phyloP scores from a whole-genome alignment of 1,140 invertebrate species.

The Achatina immaculata region DNA sequence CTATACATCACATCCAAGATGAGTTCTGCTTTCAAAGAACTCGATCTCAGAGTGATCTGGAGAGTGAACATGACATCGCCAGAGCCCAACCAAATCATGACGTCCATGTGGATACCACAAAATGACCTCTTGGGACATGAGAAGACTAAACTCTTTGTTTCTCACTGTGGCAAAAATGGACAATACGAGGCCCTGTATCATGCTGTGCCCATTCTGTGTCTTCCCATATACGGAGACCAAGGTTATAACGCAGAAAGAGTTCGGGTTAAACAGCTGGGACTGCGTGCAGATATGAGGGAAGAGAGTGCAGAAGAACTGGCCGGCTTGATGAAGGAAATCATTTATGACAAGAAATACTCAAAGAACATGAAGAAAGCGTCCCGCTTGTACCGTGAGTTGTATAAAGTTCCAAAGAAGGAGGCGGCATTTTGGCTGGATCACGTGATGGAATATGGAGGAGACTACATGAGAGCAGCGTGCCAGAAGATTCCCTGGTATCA shows the following conservation, averaged over 20 bases:
- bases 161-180: constrained; percentile 57
- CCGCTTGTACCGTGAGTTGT: background rate
- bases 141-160: constrained; percentile 50
- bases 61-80: constrained; percentile 16
- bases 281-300: constrained; percentile 29
- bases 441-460: constrained; percentile 55
- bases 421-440: constrained; percentile 36
- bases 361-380: constrained; percentile 13
- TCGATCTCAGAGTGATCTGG: constrained; percentile 33
- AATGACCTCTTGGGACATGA: constrained; percentile 41
- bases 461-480: constrained; percentile 50
- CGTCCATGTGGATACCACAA: constrained; percentile 41
- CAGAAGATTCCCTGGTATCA: background rate
- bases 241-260: constrained; percentile 42
- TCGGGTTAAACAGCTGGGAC: constrained; percentile 33
- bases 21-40: constrained; percentile 27
- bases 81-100: constrained; percentile 24
- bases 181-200: constrained; percentile 55
- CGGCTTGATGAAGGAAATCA: constrained; percentile 25
- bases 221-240: constrained; percentile 75
- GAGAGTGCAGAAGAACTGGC: constrained; percentile 34
- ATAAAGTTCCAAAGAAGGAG: background rate
- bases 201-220: constrained; percentile 72
- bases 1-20: constrained; percentile 31
- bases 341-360: constrained; percentile 25